These are phyloP conservation scores for Mimachlamys varia DNA, from an alignment of 2,888 invertebrate genomes.

Conservation along the genomic window DNA sequence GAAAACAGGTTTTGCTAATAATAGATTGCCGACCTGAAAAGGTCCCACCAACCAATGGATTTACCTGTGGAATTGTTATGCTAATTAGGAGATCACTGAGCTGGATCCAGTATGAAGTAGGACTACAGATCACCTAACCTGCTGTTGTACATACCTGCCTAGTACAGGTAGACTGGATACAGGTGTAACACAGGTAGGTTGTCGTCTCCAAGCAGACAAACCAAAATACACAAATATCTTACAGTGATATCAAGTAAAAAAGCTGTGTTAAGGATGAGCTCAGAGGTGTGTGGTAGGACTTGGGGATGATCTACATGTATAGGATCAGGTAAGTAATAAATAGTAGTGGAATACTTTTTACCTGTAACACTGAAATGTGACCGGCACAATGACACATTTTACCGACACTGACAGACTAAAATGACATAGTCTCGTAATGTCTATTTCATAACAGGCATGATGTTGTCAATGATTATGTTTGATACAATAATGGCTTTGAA, in stretches of 20 bases:
- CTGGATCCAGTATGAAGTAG: background rate
- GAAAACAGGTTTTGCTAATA: conserved; percentile 33
- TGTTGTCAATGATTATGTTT: background rate
- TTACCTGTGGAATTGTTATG: conserved; percentile 28
- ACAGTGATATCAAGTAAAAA: background rate
- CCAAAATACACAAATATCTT: conserved; percentile 8
- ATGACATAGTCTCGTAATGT: background rate
- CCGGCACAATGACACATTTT: background rate
- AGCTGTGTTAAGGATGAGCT: background rate
- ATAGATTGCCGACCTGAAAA: background rate
- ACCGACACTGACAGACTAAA: background rate
- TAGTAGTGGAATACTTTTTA: background rate
- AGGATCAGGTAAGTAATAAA: background rate
- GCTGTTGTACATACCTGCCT: background rate
- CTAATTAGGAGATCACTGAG: conserved; percentile 10
- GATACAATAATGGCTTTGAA: no score
- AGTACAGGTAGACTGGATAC: background rate
- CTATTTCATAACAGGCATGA: background rate
- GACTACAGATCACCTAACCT: background rate
- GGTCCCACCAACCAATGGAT: conserved; percentile 17
- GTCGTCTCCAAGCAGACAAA: background rate
- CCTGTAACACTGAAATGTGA: background rate
- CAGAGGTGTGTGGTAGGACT: background rate
- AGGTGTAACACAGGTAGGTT: background rate
- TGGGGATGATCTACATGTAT: background rate